Conservation (phyloP, 2,888 invertebrate genomes). For the Homarus gammarus region DNA sequence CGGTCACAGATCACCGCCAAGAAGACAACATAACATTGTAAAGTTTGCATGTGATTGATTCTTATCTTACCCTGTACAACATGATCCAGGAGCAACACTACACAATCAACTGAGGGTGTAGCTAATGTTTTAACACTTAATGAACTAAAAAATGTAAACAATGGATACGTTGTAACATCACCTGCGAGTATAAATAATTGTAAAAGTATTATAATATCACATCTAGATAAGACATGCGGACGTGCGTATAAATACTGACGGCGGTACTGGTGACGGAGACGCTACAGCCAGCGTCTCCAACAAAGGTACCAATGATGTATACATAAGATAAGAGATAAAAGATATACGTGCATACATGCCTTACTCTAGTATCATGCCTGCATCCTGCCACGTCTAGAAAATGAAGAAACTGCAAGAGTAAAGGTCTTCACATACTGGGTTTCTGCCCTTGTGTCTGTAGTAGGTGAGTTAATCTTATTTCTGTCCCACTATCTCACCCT, state of each 20-base stretch:
- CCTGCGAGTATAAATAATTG: constrained; percentile 6
- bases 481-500: too few relatives aligned
- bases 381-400: constrained; percentile 69
- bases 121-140: neutral
- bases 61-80: neutral
- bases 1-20: too few relatives aligned
- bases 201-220: constrained; percentile 34
- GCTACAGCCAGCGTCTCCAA: constrained; percentile 9
- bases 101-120: neutral
- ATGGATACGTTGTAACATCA: constrained; percentile 23
- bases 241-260: constrained; percentile 55
- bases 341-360: constrained; percentile 60
- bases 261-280: neutral
- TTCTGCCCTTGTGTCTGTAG: constrained; percentile 16
- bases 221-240: constrained; percentile 66
- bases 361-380: constrained; percentile 58
- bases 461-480: neutral
- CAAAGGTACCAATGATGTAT: constrained; percentile 1
- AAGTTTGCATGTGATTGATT: neutral
- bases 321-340: constrained; percentile 12
- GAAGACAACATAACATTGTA: neutral
- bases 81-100: neutral
- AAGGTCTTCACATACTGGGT: constrained; percentile 28
- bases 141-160: too few relatives aligned
- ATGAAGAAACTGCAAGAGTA: constrained; percentile 62